Evolutionary conservation across 2,888 invertebrate genomes (phyloP), one percentile per base, ranked within the genome.

Genomic region (Micoletzkya japonica): DNA sequence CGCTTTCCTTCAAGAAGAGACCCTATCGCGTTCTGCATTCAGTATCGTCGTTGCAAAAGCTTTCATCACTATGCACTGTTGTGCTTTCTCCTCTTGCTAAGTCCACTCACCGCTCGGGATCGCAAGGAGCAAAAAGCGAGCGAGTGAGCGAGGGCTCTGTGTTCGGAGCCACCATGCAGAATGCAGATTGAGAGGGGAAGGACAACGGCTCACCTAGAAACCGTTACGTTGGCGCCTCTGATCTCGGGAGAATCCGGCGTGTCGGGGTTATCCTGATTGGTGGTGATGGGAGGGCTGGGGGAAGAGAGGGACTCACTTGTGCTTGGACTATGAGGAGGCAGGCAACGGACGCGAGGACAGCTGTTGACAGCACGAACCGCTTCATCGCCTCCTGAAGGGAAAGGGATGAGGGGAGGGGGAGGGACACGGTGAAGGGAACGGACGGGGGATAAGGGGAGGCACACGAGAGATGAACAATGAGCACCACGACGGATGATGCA

Each of bases 211-310:
- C 44, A 67, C 67, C 67, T 56, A 66, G 68, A 71, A 6, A 78
- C 72, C 69, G 79, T 78, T 26, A 71, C 71, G 69, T 79, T 79
- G 74, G 79, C 77, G 30, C 76, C 77, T 24, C 76, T 74, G 26
- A 26, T 34, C 70, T 79, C 79, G 70, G 79, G 79, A 75, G 75
- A 73, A 73, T 79, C 75, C 10, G 75, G 75, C 37, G 71, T 70
- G 61, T 75, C 74, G 7, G 76, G 75, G 66, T 66, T 67, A n/a
- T 79, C 79, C 72, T 76, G 67, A 1, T n/a, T n/a, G n/a, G n/a
- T 7, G 17, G 39, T 39, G 39, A 10, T 39, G 39, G 17, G 39
- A 10, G 17, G 7, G 39, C 7, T 10, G 17, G 7, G 39, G 7
- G 7, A 10, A 39, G 39, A 30, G 14, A 24, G 30, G 14, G 24